Percentiles rank a stretch among this genome's conserved stretches.
These are phyloP conservation scores for Ctenomys sociabilis DNA, from an alignment of 2,113 vertebrate species.

Conservation along the genomic window DNA sequence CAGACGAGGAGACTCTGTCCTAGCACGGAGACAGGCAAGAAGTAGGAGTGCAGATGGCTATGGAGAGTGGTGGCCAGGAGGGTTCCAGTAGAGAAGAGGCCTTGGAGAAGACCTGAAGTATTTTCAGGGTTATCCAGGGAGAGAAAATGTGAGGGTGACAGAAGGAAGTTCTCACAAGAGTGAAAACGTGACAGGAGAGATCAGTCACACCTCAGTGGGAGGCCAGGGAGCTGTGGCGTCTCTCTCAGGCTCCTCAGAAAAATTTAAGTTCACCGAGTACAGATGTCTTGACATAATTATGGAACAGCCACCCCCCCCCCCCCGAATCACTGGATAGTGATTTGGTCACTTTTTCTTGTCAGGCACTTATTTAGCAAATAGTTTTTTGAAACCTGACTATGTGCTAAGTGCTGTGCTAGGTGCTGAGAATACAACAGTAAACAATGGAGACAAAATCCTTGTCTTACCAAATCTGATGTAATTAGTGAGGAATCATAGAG, in stretches of 20 bases:
- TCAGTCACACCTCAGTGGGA: not conserved
- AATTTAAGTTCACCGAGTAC: not conserved
- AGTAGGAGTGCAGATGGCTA: accelerated
- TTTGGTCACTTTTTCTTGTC: not conserved
- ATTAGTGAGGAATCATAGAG: not conserved
- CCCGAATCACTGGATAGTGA: not conserved
- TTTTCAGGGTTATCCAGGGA: not conserved
- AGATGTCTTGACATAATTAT: not conserved
- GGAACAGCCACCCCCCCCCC: not conserved
- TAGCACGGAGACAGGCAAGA: not conserved
- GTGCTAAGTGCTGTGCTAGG: not conserved
- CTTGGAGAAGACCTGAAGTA: not conserved
- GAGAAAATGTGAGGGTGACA: not conserved
- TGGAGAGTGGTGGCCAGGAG: not conserved
- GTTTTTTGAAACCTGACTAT: not conserved
- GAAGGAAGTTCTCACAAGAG: not conserved
- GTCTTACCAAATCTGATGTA: not conserved
- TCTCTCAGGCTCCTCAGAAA: not conserved
- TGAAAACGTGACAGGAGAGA: not conserved
- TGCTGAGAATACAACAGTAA: not conserved
- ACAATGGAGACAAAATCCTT: not conserved
- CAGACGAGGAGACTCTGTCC: not conserved
- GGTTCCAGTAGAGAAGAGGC: not conserved
- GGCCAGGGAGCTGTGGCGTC: not conserved
- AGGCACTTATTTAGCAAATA: not conserved